Conservation (phyloP, 2,113 vertebrate species). For the Anolis carolinensis region DNA sequence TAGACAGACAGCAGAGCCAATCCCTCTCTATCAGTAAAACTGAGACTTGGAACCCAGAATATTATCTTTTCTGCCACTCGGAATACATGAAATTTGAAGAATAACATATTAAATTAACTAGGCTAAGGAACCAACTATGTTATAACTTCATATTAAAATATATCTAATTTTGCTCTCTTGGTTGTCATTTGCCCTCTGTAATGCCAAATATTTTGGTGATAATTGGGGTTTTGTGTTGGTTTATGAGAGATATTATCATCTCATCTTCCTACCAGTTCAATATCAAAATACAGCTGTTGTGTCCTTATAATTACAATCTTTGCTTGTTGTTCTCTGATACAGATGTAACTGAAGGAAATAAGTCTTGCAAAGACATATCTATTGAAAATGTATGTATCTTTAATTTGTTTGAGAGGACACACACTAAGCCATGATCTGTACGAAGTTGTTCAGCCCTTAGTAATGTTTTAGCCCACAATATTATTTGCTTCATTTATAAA, state of each 20-base stretch:
- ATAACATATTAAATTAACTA: slow-evolving; percentile 46
- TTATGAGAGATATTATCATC: slow-evolving; percentile 22
- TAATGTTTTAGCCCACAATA: slow-evolving; percentile 58
- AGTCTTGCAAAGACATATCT: slow-evolving; percentile 67
- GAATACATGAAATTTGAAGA: slow-evolving; percentile 64
- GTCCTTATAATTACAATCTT: slow-evolving; percentile 41
- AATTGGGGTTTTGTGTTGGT: slow-evolving; percentile 15
- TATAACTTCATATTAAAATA: slow-evolving; percentile 54
- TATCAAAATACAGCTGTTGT: slow-evolving; percentile 52
- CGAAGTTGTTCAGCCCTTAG: slow-evolving; percentile 65
- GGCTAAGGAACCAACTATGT: slow-evolving; percentile 46
- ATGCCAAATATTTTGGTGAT: slow-evolving; percentile 55
- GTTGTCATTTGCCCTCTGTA: slow-evolving; percentile 48
- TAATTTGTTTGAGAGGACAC: slow-evolving; percentile 43
- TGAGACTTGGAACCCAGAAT: slow-evolving; percentile 49
- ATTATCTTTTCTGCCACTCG: slow-evolving; percentile 58
- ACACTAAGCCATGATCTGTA: slow-evolving; percentile 66
- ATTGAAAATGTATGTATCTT: slow-evolving; percentile 19
- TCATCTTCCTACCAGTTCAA: slow-evolving; percentile 34
- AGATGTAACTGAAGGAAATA: slow-evolving; percentile 56
- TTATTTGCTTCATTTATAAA: slow-evolving; percentile 57
- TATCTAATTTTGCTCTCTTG: slow-evolving; percentile 40
- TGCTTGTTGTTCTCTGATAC: slow-evolving; percentile 23
- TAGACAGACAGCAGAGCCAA: slow-evolving; percentile 6
- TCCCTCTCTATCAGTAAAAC: slow-evolving; percentile 13